Conservation (phyloP, 2,888 invertebrate species). For the Drosophila diplacantha region DNA sequence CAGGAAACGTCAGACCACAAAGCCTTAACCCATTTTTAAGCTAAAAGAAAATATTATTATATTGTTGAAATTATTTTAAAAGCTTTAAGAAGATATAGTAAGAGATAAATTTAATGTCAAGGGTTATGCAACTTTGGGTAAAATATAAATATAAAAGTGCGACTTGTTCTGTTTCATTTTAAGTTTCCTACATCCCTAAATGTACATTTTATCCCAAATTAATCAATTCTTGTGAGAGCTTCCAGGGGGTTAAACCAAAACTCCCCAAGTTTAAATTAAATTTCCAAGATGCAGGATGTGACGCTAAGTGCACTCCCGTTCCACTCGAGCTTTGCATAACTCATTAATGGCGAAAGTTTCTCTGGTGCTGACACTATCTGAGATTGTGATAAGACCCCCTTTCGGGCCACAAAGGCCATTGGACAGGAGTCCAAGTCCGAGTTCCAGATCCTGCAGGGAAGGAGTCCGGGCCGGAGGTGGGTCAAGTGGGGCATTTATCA, state of each 20-base stretch:
- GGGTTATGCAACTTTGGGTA: too few species aligned
- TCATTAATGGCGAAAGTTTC: conserved; percentile 37
- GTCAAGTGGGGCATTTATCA: conserved; percentile 31
- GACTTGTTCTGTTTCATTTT: fast-evolving
- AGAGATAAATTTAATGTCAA: not conserved
- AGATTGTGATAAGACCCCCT: conserved; percentile 25
- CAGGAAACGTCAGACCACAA: conserved; percentile 3
- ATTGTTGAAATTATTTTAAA: not conserved
- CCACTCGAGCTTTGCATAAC: conserved; percentile 25
- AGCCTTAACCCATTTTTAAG: conserved; percentile 20
- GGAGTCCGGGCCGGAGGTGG: not conserved
- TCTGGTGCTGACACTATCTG: conserved; percentile 38
- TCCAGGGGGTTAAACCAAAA: conserved; percentile 23
- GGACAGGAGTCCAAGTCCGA: conserved; percentile 8
- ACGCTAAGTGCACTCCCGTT: conserved; percentile 28
- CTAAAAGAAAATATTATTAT: not conserved
- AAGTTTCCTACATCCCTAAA: not conserved
- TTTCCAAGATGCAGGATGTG: conserved; percentile 31
- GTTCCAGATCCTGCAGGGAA: not conserved
- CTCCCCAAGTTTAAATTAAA: conserved; percentile 33
- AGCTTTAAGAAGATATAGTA: not conserved
- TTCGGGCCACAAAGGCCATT: conserved; percentile 21
- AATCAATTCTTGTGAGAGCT: not conserved
- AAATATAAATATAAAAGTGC: not conserved
- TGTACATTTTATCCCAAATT: not conserved